Conservation (phyloP, 2,888 invertebrate species). For the Endomychus coccineus region DNA sequence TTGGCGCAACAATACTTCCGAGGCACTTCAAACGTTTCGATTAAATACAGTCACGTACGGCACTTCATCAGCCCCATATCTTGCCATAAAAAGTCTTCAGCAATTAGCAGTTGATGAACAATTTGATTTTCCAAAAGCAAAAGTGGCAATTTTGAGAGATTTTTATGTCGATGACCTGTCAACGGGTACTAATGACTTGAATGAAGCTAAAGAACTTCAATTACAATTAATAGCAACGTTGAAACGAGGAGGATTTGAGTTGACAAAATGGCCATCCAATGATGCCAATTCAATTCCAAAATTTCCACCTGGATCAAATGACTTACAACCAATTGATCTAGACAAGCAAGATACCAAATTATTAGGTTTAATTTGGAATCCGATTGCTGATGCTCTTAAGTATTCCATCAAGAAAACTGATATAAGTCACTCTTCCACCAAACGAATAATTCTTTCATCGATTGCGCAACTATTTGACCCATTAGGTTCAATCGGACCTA, state of each 20-base stretch:
- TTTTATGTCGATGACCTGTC: constrained; percentile 33
- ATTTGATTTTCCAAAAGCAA: constrained; percentile 14
- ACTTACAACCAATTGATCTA: neutral
- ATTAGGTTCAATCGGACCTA: constrained; percentile 8
- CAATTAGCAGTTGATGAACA: constrained; percentile 25
- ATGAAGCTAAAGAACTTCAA: constrained; percentile 14
- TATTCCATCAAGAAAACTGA: constrained; percentile 6
- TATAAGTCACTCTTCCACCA: too few relatives aligned
- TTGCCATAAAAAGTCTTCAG: constrained; percentile 25
- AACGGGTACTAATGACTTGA: constrained; percentile 18
- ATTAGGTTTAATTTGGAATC: constrained; percentile 14
- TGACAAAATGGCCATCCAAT: constrained; percentile 12
- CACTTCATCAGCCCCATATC: constrained; percentile 27
- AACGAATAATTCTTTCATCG: constrained; percentile 9
- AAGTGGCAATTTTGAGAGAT: constrained; percentile 17
- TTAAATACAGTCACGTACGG: constrained; percentile 34
- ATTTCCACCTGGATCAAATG: neutral
- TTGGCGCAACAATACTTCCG: constrained; percentile 26
- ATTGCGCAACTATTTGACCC: constrained; percentile 15
- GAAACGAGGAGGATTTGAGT: constrained; percentile 4
- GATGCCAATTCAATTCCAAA: constrained; percentile 1
- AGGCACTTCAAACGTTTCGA: constrained; percentile 16
- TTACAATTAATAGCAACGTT: constrained; percentile 5
- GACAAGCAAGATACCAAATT: constrained; percentile 10
- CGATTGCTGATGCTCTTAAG: constrained; percentile 8